Conservation (phyloP, 2,888 invertebrate genomes). For the Kuschelorhynchus macadamiae region DNA sequence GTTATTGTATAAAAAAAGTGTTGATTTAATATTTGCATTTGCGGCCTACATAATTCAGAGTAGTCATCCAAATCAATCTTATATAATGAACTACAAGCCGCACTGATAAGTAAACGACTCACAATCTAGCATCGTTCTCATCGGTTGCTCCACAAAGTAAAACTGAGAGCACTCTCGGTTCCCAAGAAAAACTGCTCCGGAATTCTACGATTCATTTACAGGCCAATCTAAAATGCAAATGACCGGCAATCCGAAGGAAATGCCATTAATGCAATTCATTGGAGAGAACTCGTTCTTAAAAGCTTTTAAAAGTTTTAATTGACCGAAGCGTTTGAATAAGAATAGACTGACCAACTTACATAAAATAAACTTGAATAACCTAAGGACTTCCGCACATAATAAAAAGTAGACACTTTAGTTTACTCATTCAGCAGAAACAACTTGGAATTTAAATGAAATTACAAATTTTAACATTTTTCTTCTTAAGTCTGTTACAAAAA, state of each 20-base stretch:
- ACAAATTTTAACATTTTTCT: too few species aligned
- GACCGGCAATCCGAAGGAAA: slow-evolving; percentile 25
- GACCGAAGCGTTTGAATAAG: slow-evolving; percentile 37
- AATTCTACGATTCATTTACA: slow-evolving; percentile 41
- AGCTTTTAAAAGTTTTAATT: slow-evolving; percentile 43
- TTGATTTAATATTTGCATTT: too few species aligned
- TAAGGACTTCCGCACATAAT: neutral
- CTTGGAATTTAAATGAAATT: too few species aligned
- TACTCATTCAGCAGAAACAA: too few species aligned
- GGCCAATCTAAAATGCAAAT: slow-evolving; percentile 44
- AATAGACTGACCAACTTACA: slow-evolving; percentile 19
- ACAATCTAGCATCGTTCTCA: too few species aligned
- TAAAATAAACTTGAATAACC: slow-evolving; percentile 20
- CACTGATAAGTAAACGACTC: too few species aligned
- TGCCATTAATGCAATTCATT: slow-evolving; percentile 47
- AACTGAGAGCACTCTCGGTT: slow-evolving; percentile 1
- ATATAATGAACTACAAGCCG: too few species aligned
- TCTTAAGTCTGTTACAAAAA: too few species aligned
- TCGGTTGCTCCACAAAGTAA: neutral
- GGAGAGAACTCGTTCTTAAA: slow-evolving; percentile 39
- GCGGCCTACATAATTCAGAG: too few species aligned
- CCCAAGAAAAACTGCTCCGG: slow-evolving; percentile 29
- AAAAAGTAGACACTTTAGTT: too few species aligned
- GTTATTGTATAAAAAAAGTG: too few species aligned
- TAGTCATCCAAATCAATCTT: too few species aligned